Base-by-base conservation (phyloP, 2,888 invertebrate genomes). In the Tetropium fuscum region DNA sequence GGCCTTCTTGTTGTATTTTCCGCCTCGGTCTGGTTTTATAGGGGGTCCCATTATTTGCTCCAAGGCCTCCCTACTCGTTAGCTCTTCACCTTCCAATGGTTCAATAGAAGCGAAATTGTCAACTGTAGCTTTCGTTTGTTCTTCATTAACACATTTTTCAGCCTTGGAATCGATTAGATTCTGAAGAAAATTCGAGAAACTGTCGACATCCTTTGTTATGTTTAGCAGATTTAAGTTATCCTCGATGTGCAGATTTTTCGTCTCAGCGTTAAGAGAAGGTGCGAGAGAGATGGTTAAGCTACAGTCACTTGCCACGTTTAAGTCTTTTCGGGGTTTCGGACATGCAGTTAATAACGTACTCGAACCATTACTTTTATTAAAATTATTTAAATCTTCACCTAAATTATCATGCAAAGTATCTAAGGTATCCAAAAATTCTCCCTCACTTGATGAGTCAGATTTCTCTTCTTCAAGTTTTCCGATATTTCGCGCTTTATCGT, bases 1-100 rank as follows among this genome's bases (percentile, higher is more conserved):
- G 15, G 80, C 78, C 63, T 80, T 83, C 73, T 86, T 86, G 56
- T 84, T 75, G 64, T 86, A 86, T 68, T 80, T 84, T 5, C 86
- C 86, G 0, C 83, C 83, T 27, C 85, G 77, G 41, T 71, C 68
- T 36, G 18, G 19, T 34, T 36, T n/a, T 43, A 11, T 8, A 20
- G 11, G n/a, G 11, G 27, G 25, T 15, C 25, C 27, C 25, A 15
- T 27, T 27, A 25, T 13, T 20, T 43, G n/a, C n/a, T n/a, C n/a
- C n/a, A n/a, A n/a, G n/a, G n/a, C n/a, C n/a, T n/a, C n/a, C n/a
- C n/a, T n/a, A n/a, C n/a, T n/a, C n/a, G n/a, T n/a, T n/a, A n/a
- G n/a, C n/a, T n/a, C n/a, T n/a, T n/a, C n/a, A n/a, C n/a, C n/a
- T n/a, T n/a, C n/a, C n/a, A n/a, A n/a, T n/a, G n/a, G n/a, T n/a